phyloP scores from a whole-genome alignment of 2,888 invertebrate genomes.

The Stramonita haemastoma region DNA sequence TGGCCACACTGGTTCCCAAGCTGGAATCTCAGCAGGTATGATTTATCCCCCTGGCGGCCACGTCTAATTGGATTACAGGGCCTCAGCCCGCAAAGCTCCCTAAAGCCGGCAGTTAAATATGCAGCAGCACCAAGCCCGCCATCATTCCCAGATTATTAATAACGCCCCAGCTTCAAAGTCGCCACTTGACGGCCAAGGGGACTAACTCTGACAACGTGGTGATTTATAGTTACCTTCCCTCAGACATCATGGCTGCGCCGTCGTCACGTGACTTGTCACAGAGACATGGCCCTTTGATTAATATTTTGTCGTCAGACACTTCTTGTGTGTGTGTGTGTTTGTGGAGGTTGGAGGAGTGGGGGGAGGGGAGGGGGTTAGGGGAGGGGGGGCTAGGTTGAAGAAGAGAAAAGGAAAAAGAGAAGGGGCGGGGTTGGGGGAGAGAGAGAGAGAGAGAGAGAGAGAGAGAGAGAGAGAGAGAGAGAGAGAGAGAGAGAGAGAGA shows the following conservation, averaged over 20 bases:
- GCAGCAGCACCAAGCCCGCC: background rate
- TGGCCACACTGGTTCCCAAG: too few relatives aligned
- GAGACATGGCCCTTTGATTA: constrained; percentile 17
- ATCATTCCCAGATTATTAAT: constrained; percentile 35
- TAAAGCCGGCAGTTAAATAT: constrained; percentile 2
- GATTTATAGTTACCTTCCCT: constrained; percentile 34
- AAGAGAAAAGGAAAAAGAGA: too few relatives aligned
- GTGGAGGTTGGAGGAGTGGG: background rate
- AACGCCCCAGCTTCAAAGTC: constrained; percentile 24
- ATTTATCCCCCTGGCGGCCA: background rate
- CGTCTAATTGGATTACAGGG: constrained; percentile 25
- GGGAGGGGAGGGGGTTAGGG: too few relatives aligned
- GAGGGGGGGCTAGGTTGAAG: too few relatives aligned
- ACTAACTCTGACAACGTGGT: constrained; percentile 29
- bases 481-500: too few relatives aligned
- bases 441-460: too few relatives aligned
- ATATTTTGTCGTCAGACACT: constrained; percentile 15
- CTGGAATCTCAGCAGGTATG: background rate
- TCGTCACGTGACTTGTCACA: constrained; percentile 32
- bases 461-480: too few relatives aligned
- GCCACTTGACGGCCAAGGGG: constrained; percentile 11
- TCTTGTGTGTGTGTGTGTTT: background rate
- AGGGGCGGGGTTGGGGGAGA: background rate
- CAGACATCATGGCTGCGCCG: constrained; percentile 35
- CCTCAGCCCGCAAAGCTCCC: constrained; percentile 3